Evolutionary conservation across 2,113 vertebrate species (phyloP), one percentile per base, ranked within the genome.

Genomic region (Lycocorax pyrrhopterus): DNA sequence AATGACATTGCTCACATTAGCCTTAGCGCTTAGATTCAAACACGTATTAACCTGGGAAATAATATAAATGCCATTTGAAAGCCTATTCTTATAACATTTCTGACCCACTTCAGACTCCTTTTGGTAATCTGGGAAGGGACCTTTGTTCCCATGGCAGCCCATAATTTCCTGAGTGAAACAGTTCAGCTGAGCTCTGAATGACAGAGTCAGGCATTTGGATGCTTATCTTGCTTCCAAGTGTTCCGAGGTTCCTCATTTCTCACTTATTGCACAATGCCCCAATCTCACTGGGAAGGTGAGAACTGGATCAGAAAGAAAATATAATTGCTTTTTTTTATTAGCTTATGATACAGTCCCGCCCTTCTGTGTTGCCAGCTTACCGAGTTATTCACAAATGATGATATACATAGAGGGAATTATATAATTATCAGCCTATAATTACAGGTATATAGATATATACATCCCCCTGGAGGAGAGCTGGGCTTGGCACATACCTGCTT

Each of bases 401-500:
- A 98, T 98, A 97, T 97, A 95, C 87, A 52, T 96, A 80, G 97
- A 97, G 97, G 82, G 97, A 98, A 98, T 98, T 98, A 98, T 98
- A 97, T 98, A 98, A 98, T 98, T 98, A 98, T 98, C 97, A 90
- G 96, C 97, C 97, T 97, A 94, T 98, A 98, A 98, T 98, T 98
- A 98, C 91, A 97, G 96, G 95, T 98, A 97, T 96, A 97, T 92
- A 95, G 95, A 94, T 96, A 97, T 96, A 94, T 88, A 78, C 97
- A 98, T 97, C 96, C 96, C 98, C 97, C 97, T 97, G 96, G 96
- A 98, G 98, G 97, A 98, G 97, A 97, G 93, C 52, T 64, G 94
- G 95, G 91, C 92, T 97, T 96, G 88, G 87, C 96, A 96, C 97
- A 97, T 93, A 95, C 64, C 71, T 97, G 91, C 96, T 78, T 72